phyloP scores from a whole-genome alignment of 2,888 invertebrate species.

The Chaetoderma sp. region DNA sequence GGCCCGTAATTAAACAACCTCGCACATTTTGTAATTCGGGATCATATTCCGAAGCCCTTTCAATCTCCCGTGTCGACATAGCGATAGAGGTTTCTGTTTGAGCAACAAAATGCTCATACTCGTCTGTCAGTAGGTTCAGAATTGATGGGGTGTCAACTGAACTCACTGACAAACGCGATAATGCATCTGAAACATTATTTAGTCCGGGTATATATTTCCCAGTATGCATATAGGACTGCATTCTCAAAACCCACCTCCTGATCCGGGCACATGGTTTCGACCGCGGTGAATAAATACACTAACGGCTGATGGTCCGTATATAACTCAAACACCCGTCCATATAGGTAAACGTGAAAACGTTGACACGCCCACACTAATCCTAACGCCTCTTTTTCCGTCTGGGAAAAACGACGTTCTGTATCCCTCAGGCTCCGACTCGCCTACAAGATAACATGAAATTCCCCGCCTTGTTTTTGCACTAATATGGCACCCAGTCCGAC shows the following conservation, averaged over 20 bases:
- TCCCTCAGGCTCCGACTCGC: not conserved
- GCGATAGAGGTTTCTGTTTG: not conserved
- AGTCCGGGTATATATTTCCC: slow-evolving; percentile 3
- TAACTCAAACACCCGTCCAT: slow-evolving; percentile 17
- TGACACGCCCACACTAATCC: slow-evolving; percentile 24
- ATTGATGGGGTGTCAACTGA: not conserved
- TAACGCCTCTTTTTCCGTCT: slow-evolving; percentile 18
- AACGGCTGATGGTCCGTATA: slow-evolving; percentile 20
- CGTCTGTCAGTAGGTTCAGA: not conserved
- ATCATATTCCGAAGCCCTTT: not conserved
- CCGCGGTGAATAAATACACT: slow-evolving; percentile 7
- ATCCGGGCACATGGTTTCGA: slow-evolving; percentile 9
- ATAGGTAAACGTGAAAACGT: slow-evolving; percentile 22
- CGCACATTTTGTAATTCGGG: not conserved
- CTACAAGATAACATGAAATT: not conserved
- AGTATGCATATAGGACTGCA: slow-evolving; percentile 4
- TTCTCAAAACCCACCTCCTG: slow-evolving; percentile 1
- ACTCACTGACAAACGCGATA: not conserved
- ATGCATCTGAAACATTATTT: slow-evolving; percentile 3
- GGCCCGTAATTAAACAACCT: not conserved
- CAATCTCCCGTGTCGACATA: not conserved
- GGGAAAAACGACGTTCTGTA: not conserved
- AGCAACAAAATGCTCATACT: slow-evolving; percentile 8
- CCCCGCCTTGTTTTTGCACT: not conserved
- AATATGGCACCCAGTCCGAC: not conserved